Base-by-base conservation (phyloP, 1,140 invertebrate species). In the Drosophila varians region DNA sequence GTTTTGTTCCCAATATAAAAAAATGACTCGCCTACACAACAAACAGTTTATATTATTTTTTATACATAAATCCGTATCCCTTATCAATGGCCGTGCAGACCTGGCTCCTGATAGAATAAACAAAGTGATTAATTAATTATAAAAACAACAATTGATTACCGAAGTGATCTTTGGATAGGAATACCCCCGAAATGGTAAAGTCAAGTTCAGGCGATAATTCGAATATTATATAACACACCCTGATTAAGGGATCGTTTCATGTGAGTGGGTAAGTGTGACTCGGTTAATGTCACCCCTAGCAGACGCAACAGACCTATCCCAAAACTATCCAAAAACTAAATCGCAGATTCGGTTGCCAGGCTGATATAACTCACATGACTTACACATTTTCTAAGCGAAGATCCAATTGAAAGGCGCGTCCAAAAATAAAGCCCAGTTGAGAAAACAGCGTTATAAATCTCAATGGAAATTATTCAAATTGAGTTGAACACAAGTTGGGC, bases 381-480 rank as follows among this genome's bases (percentile, higher is more conserved):
- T 70, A 40, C 18, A 34, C 3, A 23, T 36, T 45, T 54, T 11
- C 36, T 31, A 43, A 47, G 14, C 12, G 16, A 34, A 56, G 8
- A 16, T 4, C 28, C 70, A 84, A 83, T 72, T 84, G 72, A 84
- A 75, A 64, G 57, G 71, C 66, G 66, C 66, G 56, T 69, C 76
- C 72, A 84, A 61, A 84, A 84, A 86, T 84, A 84, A 62, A 69
- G 57, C 28, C 34, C 71, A 56, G 61, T 64, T 68, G 71, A 70
- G 62, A 74, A 78, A 74, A 84, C 72, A 31, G 55, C 76, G 66
- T 87, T 87, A 86, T 77, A 74, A 80, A 80, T 61, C 55, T 74
- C 42, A 87, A 87, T 87, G 71, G 62, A 80, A 80, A 80, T 86
- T 86, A 86, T 86, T 87, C 56, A 86, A 87, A 80, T 86, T 73